Base-by-base conservation (phyloP, 1,140 invertebrate genomes). In the Lineus longissimus region DNA sequence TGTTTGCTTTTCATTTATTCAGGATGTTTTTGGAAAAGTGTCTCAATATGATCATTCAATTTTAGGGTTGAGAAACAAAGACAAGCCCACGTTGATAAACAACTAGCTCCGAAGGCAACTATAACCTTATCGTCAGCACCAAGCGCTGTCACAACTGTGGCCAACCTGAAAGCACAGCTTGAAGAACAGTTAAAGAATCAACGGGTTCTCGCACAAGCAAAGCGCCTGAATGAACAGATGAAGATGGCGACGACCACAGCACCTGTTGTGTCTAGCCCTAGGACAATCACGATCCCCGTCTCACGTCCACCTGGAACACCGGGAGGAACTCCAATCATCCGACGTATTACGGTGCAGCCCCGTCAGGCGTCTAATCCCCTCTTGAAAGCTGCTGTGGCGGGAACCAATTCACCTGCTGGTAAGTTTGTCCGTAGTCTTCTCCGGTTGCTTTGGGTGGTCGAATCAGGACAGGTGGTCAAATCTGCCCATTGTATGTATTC, bases 161-260 rank as follows among this genome's bases (percentile, higher is more conserved):
- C 91, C 61, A 91, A 94, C 72, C 89, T 93, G 43, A 93, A 93
- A 76, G 92, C 94, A 62, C 92, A 94, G 76, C 88, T 94, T 87
- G 93, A 95, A 73, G 90, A 92, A 66, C 91, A 95, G 70, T 79
- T 95, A 31, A 87, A 91, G 54, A 84, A 92, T 68, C 93, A 96
- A 76, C 80, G 93, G 61, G 88, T 90, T 22, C 92, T 90, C 0
- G 89, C 94, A 80, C 91, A 93, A 71, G 91, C 93, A 70, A 95
- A 94, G 75, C 82, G 90, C 62, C 86, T 82, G 7, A 68, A 77
- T 43, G 80, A 82, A 63, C 64, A 69, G 65, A 67, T 55, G 74
- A 72, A 23, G 67, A 76, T 61, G 74, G 73, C 25, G 67, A 70
- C 55, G 71, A 67, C 68, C 13, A 62, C 67, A 27, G 55, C 68